Conservation (phyloP, 1,140 invertebrate species). For the Plutomurus gul region DNA sequence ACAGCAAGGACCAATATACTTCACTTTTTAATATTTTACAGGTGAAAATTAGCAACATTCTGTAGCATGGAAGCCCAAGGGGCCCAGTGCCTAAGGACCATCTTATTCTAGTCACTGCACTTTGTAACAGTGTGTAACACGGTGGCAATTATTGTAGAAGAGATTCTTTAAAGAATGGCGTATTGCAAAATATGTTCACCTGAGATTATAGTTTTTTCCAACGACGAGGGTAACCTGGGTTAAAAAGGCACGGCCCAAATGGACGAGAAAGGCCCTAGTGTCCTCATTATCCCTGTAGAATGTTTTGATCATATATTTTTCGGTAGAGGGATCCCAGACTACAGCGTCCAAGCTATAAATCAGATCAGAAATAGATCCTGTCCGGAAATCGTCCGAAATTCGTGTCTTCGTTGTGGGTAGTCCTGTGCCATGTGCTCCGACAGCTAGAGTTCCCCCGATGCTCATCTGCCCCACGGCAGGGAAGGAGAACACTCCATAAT, state of each 20-base stretch:
- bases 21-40: no score
- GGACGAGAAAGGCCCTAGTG: neutral
- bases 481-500: neutral
- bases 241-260: slow-evolving; percentile 32
- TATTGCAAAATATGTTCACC: no score
- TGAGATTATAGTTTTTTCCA: neutral
- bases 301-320: slow-evolving; percentile 16
- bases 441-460: slow-evolving; percentile 1
- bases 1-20: no score
- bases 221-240: neutral
- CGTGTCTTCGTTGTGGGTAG: neutral
- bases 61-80: no score
- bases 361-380: neutral
- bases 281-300: slow-evolving; percentile 25
- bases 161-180: no score
- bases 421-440: neutral
- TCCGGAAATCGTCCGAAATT: neutral
- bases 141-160: no score
- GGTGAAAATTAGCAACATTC: no score
- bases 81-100: no score
- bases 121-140: no score
- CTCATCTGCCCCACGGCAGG: neutral
- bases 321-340: neutral
- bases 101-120: no score
- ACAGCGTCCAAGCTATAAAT: neutral